A percentile compares a stretch with the other conserved stretches of the same genome.
These are phyloP conservation scores for Altica lythri DNA, from an alignment of 2,888 invertebrate species.

Conservation along the genomic window DNA sequence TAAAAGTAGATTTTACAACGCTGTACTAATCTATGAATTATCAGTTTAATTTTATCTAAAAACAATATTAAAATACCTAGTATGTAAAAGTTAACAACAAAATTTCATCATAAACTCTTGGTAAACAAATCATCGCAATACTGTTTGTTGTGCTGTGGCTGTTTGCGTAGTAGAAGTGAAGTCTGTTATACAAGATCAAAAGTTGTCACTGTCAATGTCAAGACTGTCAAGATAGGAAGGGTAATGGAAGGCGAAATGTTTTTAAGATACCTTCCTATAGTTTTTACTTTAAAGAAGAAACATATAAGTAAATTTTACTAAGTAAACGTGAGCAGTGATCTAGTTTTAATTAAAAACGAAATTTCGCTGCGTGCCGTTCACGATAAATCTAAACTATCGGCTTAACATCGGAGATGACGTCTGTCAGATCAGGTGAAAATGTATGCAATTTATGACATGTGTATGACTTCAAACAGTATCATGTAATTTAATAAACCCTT, in stretches of 20 bases:
- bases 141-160: too few relatives aligned
- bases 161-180: too few relatives aligned
- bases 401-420: constrained; percentile 58
- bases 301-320: not conserved
- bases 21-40: too few relatives aligned
- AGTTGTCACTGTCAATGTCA: constrained; percentile 12
- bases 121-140: too few relatives aligned
- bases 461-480: constrained; percentile 35
- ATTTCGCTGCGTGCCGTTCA: constrained; percentile 6
- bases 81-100: too few relatives aligned
- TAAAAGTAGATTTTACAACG: too few relatives aligned
- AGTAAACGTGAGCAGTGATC: constrained; percentile 3
- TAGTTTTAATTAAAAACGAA: constrained; percentile 3
- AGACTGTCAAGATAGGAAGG: constrained; percentile 10
- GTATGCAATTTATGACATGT: constrained; percentile 59
- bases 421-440: constrained; percentile 58
- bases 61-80: too few relatives aligned
- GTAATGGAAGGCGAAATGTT: constrained; percentile 20
- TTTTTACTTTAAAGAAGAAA: constrained; percentile 19
- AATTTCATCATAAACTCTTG: too few relatives aligned
- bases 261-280: too few relatives aligned
- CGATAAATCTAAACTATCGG: constrained; percentile 7
- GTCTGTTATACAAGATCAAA: too few relatives aligned
- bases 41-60: too few relatives aligned
- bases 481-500: constrained; percentile 37